These are phyloP conservation scores for Pangasianodon hypophthalmus DNA, from an alignment of 2,113 vertebrate genomes.

Conservation along the genomic window DNA sequence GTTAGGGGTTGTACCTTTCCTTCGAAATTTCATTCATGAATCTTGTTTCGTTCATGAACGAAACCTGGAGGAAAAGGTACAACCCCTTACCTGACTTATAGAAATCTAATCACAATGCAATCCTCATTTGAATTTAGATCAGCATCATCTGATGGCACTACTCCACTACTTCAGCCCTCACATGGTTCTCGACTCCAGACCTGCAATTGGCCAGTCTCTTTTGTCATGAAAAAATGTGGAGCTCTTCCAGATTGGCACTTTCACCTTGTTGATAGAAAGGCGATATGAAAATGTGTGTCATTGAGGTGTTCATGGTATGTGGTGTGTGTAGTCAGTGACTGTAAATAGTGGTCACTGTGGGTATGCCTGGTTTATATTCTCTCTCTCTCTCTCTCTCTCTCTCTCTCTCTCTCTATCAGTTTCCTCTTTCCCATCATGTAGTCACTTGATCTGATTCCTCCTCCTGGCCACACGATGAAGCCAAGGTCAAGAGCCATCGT, in stretches of 20 bases:
- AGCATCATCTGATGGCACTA: no score
- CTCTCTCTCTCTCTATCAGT: conserved; percentile 12
- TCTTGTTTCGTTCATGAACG: background rate
- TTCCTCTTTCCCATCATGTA: conserved; percentile 29
- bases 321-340: conserved; percentile 16
- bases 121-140: background rate
- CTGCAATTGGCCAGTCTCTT: background rate
- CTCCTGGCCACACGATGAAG: conserved; percentile 57
- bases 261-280: conserved; percentile 24
- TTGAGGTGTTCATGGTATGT: background rate
- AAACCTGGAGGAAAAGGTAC: background rate
- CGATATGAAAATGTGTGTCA: background rate
- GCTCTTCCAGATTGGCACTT: background rate
- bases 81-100: background rate
- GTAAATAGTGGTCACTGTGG: conserved; percentile 23
- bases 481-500: conserved; percentile 15
- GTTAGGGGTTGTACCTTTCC: background rate
- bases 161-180: background rate
- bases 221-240: background rate
- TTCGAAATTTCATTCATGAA: background rate
- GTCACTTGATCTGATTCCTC: conserved; percentile 39
- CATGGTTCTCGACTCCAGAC: background rate
- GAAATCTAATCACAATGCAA: background rate
- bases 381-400: conserved; percentile 6
- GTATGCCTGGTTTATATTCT: background rate